Conservation (phyloP, 2,888 invertebrate species). For the Elaeidobius kamerunicus region DNA sequence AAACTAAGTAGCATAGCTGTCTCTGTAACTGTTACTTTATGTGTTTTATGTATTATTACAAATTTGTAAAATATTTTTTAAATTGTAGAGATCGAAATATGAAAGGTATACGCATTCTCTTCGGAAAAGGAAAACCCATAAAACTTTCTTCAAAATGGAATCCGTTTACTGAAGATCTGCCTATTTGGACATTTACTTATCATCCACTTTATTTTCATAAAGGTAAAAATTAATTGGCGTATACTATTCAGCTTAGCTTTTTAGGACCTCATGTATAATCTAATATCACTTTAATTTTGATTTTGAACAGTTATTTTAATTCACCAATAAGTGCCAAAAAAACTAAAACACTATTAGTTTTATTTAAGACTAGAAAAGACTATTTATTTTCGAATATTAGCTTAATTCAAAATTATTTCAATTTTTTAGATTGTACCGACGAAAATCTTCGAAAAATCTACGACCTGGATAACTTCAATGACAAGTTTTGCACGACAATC, state of each 20-base stretch:
- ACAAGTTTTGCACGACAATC: constrained; percentile 56
- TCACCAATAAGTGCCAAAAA: too few species aligned
- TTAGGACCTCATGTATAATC: background rate
- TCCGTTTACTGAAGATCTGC: constrained; percentile 76
- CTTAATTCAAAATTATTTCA: too few species aligned
- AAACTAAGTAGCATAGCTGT: too few species aligned
- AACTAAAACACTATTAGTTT: too few species aligned
- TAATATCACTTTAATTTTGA: too few species aligned
- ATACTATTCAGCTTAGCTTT: background rate
- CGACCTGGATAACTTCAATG: constrained; percentile 61
- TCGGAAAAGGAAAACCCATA: constrained; percentile 71
- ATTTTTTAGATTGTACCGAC: constrained; percentile 41
- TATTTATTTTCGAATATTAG: too few species aligned
- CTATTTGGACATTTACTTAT: constrained; percentile 74
- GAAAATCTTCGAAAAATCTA: constrained; percentile 48
- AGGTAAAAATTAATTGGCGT: constrained; percentile 50
- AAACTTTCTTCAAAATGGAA: constrained; percentile 76
- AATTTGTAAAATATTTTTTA: too few species aligned
- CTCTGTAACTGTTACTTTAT: too few species aligned
- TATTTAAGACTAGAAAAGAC: too few species aligned
- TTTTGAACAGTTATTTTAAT: too few species aligned
- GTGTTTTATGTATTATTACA: too few species aligned
- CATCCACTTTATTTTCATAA: constrained; percentile 76
- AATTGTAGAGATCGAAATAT: constrained; percentile 67
- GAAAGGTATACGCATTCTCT: constrained; percentile 71